Percentiles rank a stretch among this genome's conserved stretches.
phyloP scores from a whole-genome alignment of 2,888 invertebrate genomes.

The Cheilosia grossa region DNA sequence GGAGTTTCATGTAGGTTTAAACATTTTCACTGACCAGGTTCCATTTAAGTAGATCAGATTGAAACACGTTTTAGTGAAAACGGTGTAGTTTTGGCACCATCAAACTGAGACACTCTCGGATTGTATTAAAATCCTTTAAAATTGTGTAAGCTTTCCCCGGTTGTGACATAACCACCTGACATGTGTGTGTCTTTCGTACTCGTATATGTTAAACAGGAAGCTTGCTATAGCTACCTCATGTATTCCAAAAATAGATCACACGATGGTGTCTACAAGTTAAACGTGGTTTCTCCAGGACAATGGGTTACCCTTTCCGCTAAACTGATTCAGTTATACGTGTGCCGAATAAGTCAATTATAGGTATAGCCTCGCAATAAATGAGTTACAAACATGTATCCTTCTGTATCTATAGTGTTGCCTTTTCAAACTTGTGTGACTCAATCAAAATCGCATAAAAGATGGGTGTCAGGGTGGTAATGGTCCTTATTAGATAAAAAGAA shows the following conservation, averaged over 20 bases:
- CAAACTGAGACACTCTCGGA: too few relatives aligned
- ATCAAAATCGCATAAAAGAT: conserved; percentile 26
- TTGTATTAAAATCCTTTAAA: too few relatives aligned
- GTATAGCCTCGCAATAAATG: background rate
- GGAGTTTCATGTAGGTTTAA: too few relatives aligned
- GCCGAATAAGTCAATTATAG: conserved; percentile 21
- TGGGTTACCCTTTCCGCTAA: background rate
- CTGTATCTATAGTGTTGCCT: background rate
- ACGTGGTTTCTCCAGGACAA: conserved; percentile 19
- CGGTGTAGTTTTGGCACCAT: too few relatives aligned
- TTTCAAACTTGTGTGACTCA: conserved; percentile 13
- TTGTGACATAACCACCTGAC: conserved; percentile 43
- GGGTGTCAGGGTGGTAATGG: conserved; percentile 29
- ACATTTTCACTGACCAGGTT: too few relatives aligned
- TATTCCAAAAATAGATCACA: conserved; percentile 17
- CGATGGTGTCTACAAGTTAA: background rate
- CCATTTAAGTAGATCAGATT: too few relatives aligned
- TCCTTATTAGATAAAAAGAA: conserved; percentile 20
- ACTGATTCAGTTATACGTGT: background rate
- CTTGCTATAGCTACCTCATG: background rate
- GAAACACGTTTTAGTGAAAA: too few relatives aligned
- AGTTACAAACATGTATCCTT: conserved; percentile 10
- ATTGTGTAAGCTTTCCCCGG: background rate
- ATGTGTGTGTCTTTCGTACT: conserved; percentile 1
- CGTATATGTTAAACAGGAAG: conserved; percentile 5